Evolutionary conservation across 1,140 invertebrate genomes (phyloP).

Genomic region (Adoxophyes honmai): DNA sequence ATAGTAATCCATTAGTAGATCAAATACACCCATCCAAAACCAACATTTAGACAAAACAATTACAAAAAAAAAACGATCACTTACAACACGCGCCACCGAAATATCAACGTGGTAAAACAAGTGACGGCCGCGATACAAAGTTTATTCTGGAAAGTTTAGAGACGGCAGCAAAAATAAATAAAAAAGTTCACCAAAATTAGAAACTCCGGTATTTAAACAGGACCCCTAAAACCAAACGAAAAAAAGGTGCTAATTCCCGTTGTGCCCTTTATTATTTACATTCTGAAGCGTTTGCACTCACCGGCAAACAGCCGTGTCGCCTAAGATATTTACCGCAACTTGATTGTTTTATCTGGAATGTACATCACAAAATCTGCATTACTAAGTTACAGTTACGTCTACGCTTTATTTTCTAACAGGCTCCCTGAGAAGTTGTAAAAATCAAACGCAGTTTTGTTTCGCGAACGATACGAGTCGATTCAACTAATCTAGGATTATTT

Average conservation of each 20-base stretch:
- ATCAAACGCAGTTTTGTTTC: too few species aligned
- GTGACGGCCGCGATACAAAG: too few species aligned
- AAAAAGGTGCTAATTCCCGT: neutral
- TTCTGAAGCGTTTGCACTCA: constrained; percentile 47
- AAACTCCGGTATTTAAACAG: neutral
- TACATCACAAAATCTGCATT: constrained; percentile 27
- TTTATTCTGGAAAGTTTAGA: too few species aligned
- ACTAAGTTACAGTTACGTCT: neutral
- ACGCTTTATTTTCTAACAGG: too few species aligned
- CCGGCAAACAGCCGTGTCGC: constrained; percentile 59
- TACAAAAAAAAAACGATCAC: too few species aligned
- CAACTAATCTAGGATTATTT: constrained; percentile 19
- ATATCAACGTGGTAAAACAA: too few species aligned
- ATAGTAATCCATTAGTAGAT: constrained; percentile 24
- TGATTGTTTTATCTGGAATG: constrained; percentile 67
- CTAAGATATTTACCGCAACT: constrained; percentile 68
- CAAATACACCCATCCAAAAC: neutral
- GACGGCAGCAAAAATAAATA: too few species aligned
- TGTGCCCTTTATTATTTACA: constrained; percentile 1
- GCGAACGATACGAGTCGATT: too few species aligned
- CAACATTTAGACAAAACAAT: neutral
- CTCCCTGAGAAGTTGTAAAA: too few species aligned
- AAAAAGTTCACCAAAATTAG: too few species aligned
- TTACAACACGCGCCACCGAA: neutral
- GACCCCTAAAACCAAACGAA: neutral